Evolutionary conservation across 2,797 vertebrate species (phyloP), one percentile per base, ranked within the genome.

Genomic region (Peromyscus nudipes): DNA sequence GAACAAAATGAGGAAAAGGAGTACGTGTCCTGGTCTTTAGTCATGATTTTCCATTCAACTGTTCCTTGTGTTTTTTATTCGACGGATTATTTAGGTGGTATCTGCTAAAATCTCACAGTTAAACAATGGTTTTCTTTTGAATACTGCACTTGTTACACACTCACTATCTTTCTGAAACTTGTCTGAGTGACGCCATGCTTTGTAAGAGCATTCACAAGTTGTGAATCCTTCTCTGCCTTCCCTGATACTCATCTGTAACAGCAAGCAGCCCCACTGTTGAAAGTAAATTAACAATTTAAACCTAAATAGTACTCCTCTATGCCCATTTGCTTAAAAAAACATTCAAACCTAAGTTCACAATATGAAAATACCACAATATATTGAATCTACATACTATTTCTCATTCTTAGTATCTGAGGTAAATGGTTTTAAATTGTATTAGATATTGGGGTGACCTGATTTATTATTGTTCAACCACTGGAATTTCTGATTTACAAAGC

Each of bases 71-170:
- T 67, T 83, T n/a, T 90, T 85, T 27, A 60, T 19, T n/a, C 11
- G 1, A 60, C 75, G 21, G 2, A 27, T 71, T 86, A 85, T 40
- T 91, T 92, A 89, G 29, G 29, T 11, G 82, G 34, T 82, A 96
- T 94, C 49, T 95, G 69, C 89, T 95, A 77, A 92, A 84, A 84
- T 90, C 86, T 95, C 43, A 83, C 55, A 92, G 46, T 73, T 93
- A 43, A 83, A 96, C 71, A 60, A 57, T 55, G 37, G 69, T 52
- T 93, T 64, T 2, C 64, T 95, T 90, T 80, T 73, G 13, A 81
- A 19, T 40, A 0, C 40, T 96, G 14, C 1, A 64, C 71, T 89
- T 94, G 60, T 89, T 80, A 89, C 13, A 49, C 16, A 37, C 76
- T 75, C 37, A 19, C 31, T 82, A 12, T 76, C 92, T 84, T 92